Base-by-base conservation (phyloP, 1,140 invertebrate genomes). In the Drosophila serrata region DNA sequence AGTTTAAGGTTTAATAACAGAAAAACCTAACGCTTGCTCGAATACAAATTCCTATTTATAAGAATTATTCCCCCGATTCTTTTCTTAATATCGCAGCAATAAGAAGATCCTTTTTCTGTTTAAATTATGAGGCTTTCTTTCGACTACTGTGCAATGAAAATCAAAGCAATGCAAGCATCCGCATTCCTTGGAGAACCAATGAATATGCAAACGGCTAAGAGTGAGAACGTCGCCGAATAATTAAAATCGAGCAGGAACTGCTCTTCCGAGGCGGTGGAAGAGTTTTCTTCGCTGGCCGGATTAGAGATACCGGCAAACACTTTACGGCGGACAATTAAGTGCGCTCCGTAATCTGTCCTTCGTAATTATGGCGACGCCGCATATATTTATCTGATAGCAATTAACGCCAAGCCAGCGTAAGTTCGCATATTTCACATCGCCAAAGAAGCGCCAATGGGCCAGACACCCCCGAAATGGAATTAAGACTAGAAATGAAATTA, bases 341-440 rank as follows among this genome's bases (percentile, higher is more conserved):
- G 81, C 70, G 70, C 33, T 51, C 64, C 85, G 75, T 87, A 87
- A 87, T 87, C 84, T 88, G 84, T 87, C 80, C 79, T 81, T 84
- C 85, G 84, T 90, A 87, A 87, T 87, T 87, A 88, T 87, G 85
- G 84, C 85, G 81, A 75, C 74, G 65, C 80, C 72, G 80, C 69
- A 69, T 75, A 61, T 88, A 87, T 87, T 87, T 87, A 87, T 87
- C 84, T 87, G 67, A 51, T 55, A 68, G 84, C 84, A 87, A 87
- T 87, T 87, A 87, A 81, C 84, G 85, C 76, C 56, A 57, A 63
- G 82, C 63, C 61, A 42, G 48, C 17, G 19, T 42, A 17, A 35
- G 69, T 40, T 80, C 76, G 57, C 80, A 90, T 87, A 88, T 87
- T 84, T 87, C 76, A 87, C 82, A 78, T 29, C 31, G 63, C 81